Base-by-base conservation (phyloP, 2,797 vertebrate species). In the Lagocephalus sceleratus region DNA sequence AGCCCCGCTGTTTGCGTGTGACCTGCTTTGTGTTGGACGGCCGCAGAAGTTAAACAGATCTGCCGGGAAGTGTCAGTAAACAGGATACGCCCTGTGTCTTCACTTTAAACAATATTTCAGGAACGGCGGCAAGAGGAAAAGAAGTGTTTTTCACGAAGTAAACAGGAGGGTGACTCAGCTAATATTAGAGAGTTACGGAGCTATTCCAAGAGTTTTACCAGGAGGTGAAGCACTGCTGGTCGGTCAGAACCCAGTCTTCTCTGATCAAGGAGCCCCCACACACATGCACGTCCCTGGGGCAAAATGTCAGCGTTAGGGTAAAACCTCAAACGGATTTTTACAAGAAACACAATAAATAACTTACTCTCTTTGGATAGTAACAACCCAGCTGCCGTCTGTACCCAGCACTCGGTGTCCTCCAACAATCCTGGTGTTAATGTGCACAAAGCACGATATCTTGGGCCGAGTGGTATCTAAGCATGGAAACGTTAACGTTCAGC, bases 181-280 rank as follows among this genome's bases (percentile, higher is more conserved):
- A 35, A 32, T 32, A 32, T 32, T 32, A 43, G 41, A 43, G 42
- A 4, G n/a, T 11, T 11, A 1, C 1, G 42, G 17, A 20, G 42
- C 3, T 1, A 11, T 20, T 16, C 5, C 15, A 40, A 14, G 42
- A 47, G 11, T n/a, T 10, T 85, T 91, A 92, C 91, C 91, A 92
- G 67, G 96, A 95, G 49, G 94, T 95, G 79, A 99, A 98, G 78
- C 97, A 99, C 54, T 98, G 95, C 19, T 94, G 94, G 71, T 95
- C 94, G 0, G 97, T 98, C 73, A 99, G 82, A 85, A 99, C 91
- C 97, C 97, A 98, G 54, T 96, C 91, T 69, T 97, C 94, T 76
- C 96, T 91, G 86, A 99, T 92, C 81, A 99, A 76, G 17, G 97
- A 93, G 54, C 97, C 97, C 26, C 97, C 96, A 10, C 97, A 99